phyloP scores from a whole-genome alignment of 1,140 invertebrate genomes.

The Bursaphelenchus mucronatus region DNA sequence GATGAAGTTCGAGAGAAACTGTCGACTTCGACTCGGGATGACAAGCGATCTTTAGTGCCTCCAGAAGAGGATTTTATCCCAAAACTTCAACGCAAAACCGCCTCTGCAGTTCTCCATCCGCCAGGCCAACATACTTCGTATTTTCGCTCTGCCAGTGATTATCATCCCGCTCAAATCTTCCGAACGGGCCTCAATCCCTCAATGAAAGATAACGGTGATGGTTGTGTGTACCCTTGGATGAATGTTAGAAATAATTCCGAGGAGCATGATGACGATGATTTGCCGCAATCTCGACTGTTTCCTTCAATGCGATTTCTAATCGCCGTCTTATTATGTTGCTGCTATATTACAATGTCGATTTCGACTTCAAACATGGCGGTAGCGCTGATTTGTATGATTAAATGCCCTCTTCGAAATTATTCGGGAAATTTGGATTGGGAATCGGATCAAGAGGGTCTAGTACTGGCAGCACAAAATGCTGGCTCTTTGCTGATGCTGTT shows the following conservation, averaged over 20 bases:
- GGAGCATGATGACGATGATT: background rate
- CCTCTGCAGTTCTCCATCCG: background rate
- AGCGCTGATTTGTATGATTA: conserved; percentile 59
- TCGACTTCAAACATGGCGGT: conserved; percentile 58
- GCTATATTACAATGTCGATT: conserved; percentile 59
- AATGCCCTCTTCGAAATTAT: conserved; percentile 57
- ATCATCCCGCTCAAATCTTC: conserved; percentile 11
- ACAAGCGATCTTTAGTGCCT: no score
- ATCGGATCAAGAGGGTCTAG: conserved; percentile 56
- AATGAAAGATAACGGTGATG: background rate
- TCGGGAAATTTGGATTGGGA: conserved; percentile 54
- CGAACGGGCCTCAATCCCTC: conserved; percentile 1
- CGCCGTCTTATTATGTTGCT: conserved; percentile 54
- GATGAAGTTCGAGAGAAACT: no score
- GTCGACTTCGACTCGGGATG: no score
- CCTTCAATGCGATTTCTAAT: conserved; percentile 57
- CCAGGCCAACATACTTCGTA: background rate
- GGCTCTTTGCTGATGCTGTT: conserved; percentile 55
- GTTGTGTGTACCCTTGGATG: background rate
- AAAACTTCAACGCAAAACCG: conserved; percentile 6
- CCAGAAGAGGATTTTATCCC: background rate
- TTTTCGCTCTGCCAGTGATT: background rate
- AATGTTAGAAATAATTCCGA: background rate
- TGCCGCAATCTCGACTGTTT: conserved; percentile 35
- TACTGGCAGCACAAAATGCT: conserved; percentile 59